These are phyloP conservation scores for Dolichopus griseipennis DNA, from an alignment of 2,888 invertebrate species.

Conservation along the genomic window DNA sequence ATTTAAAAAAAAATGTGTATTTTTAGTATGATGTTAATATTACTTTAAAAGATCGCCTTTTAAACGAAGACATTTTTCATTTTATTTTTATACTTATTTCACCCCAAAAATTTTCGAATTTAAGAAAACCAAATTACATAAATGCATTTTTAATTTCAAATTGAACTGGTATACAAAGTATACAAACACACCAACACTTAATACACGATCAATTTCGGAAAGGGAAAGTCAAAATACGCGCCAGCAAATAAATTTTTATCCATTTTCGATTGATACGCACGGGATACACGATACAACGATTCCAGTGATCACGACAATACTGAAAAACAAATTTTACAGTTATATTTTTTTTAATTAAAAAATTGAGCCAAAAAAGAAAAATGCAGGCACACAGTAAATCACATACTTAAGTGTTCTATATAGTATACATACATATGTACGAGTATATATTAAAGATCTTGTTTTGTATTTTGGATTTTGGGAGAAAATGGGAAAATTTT, in stretches of 20 bases:
- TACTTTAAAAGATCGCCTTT: too few relatives aligned
- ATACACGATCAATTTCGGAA: background rate
- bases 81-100: too few relatives aligned
- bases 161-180: too few relatives aligned
- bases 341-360: background rate
- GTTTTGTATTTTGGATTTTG: background rate
- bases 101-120: too few relatives aligned
- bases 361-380: background rate
- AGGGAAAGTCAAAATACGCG: background rate
- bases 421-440: too few relatives aligned
- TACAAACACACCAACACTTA: background rate
- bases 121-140: too few relatives aligned
- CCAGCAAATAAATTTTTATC: background rate
- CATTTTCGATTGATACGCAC: background rate
- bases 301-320: background rate
- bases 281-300: background rate
- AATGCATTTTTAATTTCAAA: too few relatives aligned
- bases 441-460: background rate
- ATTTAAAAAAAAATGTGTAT: too few relatives aligned
- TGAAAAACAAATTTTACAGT: background rate
- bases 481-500: conserved; percentile 1
- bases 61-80: too few relatives aligned
- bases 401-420: too few relatives aligned
- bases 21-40: too few relatives aligned
- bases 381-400: background rate